These are phyloP conservation scores for Monochamus saltuarius DNA, from an alignment of 1,140 invertebrate genomes.

Conservation along the genomic window DNA sequence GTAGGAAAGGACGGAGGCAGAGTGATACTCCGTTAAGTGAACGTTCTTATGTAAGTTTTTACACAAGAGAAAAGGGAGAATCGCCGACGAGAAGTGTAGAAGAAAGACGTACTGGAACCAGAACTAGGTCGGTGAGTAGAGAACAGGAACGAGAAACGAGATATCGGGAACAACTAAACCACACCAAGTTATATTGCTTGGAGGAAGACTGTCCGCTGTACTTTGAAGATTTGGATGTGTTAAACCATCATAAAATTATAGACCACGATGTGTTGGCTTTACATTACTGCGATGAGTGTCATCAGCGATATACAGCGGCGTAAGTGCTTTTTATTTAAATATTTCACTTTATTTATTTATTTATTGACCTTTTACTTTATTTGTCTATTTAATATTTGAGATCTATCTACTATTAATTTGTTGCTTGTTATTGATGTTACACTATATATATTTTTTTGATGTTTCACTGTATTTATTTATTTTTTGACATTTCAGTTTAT, in stretches of 20 bases:
- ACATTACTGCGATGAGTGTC: slow-evolving; percentile 12
- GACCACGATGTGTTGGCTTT: slow-evolving; percentile 4
- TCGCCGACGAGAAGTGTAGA: not conserved
- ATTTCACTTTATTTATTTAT: not conserved
- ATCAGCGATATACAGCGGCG: slow-evolving; percentile 2
- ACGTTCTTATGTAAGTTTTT: no score
- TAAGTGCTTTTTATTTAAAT: not conserved
- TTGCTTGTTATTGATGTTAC: no score
- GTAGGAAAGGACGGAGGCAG: no score
- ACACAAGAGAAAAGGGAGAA: no score
- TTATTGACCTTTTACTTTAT: not conserved
- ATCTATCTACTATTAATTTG: no score
- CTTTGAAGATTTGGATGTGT: slow-evolving; percentile 8
- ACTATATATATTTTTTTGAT: no score
- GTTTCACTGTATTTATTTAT: no score
- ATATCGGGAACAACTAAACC: not conserved
- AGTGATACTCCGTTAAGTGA: no score
- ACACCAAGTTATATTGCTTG: not conserved
- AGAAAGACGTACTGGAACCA: not conserved
- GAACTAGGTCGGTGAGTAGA: slow-evolving; percentile 9
- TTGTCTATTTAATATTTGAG: no score
- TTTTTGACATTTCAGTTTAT: no score
- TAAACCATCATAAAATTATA: slow-evolving; percentile 11
- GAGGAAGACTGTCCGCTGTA: slow-evolving; percentile 5
- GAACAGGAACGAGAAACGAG: not conserved